Percentiles rank a stretch among this genome's conserved stretches.
Evolutionary conservation across 2,797 vertebrate genomes (phyloP).

Genomic region (Parotocinclus haroldoi): DNA sequence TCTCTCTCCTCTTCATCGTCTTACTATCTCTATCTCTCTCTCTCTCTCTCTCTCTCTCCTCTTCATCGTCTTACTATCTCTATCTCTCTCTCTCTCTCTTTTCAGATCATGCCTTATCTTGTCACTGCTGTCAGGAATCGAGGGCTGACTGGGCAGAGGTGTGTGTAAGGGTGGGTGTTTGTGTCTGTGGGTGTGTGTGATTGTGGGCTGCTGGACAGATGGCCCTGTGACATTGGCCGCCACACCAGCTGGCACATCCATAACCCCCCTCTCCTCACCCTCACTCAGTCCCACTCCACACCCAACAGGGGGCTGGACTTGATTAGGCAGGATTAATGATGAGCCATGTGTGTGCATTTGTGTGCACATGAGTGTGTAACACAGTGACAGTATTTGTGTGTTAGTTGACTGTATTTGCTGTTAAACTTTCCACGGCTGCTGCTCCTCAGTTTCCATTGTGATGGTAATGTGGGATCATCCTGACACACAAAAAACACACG

Average conservation of each 20-base stretch:
- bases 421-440: conserved; percentile 46
- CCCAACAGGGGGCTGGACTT: conserved; percentile 58
- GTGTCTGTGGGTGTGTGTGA: conserved; percentile 23
- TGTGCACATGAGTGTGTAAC: conserved; percentile 27
- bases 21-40: too few species aligned
- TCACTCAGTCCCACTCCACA: conserved; percentile 55
- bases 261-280: conserved; percentile 49
- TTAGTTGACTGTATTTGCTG: conserved; percentile 50
- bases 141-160: conserved; percentile 27
- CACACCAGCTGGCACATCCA: conserved; percentile 70
- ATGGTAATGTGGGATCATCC: conserved; percentile 37
- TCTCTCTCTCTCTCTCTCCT: too few species aligned
- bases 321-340: conserved; percentile 76
- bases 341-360: conserved; percentile 50
- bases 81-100: too few species aligned
- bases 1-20: too few species aligned
- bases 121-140: conserved; percentile 20
- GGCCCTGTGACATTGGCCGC: conserved; percentile 73
- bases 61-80: too few species aligned
- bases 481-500: conserved; percentile 30
- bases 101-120: not conserved
- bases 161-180: conserved; percentile 7
- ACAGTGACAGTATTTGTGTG: conserved; percentile 32
- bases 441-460: conserved; percentile 43
- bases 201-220: conserved; percentile 61